phyloP scores from a whole-genome alignment of 35 echinoderm and acorn worm species.

The Heliocidaris erythrogramma region DNA sequence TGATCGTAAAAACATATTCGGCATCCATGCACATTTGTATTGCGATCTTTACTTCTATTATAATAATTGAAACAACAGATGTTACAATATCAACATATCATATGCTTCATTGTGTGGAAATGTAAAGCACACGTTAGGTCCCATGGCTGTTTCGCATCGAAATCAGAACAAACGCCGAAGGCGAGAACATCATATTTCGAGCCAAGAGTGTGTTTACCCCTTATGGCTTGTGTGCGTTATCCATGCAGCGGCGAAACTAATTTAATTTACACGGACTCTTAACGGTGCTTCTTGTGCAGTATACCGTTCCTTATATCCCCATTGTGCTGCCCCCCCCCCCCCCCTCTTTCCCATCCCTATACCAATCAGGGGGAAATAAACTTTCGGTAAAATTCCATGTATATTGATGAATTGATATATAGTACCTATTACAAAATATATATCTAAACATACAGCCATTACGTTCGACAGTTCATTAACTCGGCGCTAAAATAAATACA shows the following conservation, averaged over 20 bases:
- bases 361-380: too few relatives aligned
- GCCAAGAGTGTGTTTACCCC: neutral
- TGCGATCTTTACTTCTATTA: neutral
- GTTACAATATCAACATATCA: neutral
- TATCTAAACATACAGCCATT: too few relatives aligned
- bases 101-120: neutral
- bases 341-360: too few relatives aligned
- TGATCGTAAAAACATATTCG: too few relatives aligned
- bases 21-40: too few relatives aligned
- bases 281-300: neutral
- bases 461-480: too few relatives aligned
- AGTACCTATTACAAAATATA: too few relatives aligned
- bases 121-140: neutral
- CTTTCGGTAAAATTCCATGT: too few relatives aligned
- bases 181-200: neutral
- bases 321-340: neutral
- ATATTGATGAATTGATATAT: too few relatives aligned
- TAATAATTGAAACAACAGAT: neutral
- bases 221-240: neutral
- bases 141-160: neutral
- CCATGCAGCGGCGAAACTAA: neutral
- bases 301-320: neutral
- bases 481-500: too few relatives aligned
- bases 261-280: neutral
- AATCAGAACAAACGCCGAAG: neutral